A percentile compares a stretch with the other conserved stretches of the same genome.
These are phyloP conservation scores for Sandelia bainsii DNA, from an alignment of 2,797 vertebrate genomes.

Conservation along the genomic window DNA sequence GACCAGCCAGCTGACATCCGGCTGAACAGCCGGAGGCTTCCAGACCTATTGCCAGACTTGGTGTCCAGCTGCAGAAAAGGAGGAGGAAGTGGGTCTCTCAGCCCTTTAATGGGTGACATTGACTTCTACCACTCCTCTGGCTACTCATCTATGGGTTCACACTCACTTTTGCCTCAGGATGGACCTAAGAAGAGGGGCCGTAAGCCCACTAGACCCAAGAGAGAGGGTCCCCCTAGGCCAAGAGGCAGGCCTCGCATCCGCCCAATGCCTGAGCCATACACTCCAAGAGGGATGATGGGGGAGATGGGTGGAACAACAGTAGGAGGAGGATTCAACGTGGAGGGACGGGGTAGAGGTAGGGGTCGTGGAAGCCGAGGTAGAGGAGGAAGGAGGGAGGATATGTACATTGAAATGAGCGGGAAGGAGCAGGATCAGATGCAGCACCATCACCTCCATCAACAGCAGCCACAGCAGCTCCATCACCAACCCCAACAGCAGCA, in stretches of 20 bases:
- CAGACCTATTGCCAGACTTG: constrained; percentile 90
- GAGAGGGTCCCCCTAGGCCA: constrained; percentile 91
- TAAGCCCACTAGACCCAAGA: constrained; percentile 92
- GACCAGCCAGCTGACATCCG: constrained; percentile 93
- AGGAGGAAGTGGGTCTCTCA: constrained; percentile 84
- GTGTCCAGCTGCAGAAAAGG: constrained; percentile 93
- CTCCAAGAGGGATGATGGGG: constrained; percentile 86
- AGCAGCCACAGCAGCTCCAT: constrained; percentile 78
- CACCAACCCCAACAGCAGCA: constrained; percentile 82
- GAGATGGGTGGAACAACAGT: constrained; percentile 79
- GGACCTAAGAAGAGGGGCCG: constrained; percentile 91
- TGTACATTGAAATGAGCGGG: constrained; percentile 84
- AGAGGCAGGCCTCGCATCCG: constrained; percentile 92
- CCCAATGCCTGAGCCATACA: constrained; percentile 86
- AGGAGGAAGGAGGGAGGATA: constrained; percentile 88
- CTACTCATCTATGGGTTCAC: constrained; percentile 84
- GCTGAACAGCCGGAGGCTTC: constrained; percentile 91
- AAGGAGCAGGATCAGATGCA: constrained; percentile 84
- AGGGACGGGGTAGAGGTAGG: constrained; percentile 86
- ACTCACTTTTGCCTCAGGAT: constrained; percentile 84
- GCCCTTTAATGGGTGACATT: constrained; percentile 91
- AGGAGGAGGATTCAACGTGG: constrained; percentile 75
- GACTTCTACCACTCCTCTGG: constrained; percentile 88
- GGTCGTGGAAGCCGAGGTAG: constrained; percentile 87
- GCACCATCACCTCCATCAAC: constrained; percentile 82